Percentiles rank a stretch among this genome's conserved stretches.
Evolutionary conservation across 2,797 vertebrate species (phyloP).

Genomic region (Falco columbarius): DNA sequence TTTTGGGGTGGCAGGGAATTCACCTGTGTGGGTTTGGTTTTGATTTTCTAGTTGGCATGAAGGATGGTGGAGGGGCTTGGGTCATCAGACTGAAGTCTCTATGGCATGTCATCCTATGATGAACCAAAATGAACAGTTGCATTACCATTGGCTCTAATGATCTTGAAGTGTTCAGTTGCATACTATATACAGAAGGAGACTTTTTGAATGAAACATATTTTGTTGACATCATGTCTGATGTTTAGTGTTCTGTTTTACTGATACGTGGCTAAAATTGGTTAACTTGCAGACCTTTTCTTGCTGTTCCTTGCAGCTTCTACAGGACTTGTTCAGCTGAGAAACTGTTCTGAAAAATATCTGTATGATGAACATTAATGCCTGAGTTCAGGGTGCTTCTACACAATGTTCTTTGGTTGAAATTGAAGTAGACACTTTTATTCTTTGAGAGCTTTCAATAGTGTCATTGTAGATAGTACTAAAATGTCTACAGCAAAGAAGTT

Average conservation of each 20-base stretch:
- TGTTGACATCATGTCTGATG: not conserved
- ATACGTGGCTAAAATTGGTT: not conserved
- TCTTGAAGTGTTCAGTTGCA: accelerated
- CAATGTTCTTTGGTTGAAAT: not conserved
- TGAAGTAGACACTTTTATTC: not conserved
- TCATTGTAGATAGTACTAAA: not conserved
- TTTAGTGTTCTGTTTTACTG: not conserved
- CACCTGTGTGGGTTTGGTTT: not conserved
- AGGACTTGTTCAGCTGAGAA: not conserved
- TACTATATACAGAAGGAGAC: not conserved
- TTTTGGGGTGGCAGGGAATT: not conserved
- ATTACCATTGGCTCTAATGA: not conserved
- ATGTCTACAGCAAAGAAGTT: not conserved
- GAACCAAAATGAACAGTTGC: not conserved
- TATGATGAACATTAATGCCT: not conserved
- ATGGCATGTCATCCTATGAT: accelerated
- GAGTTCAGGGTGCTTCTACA: not conserved
- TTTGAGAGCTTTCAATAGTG: not conserved
- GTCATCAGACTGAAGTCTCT: not conserved
- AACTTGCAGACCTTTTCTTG: not conserved
- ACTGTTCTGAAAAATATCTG: not conserved
- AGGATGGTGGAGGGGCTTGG: not conserved
- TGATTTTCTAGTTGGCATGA: not conserved
- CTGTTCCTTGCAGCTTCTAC: not conserved
- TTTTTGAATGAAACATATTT: not conserved